phyloP scores from a whole-genome alignment of 2,113 vertebrate genomes.

The Pangasianodon gigas region DNA sequence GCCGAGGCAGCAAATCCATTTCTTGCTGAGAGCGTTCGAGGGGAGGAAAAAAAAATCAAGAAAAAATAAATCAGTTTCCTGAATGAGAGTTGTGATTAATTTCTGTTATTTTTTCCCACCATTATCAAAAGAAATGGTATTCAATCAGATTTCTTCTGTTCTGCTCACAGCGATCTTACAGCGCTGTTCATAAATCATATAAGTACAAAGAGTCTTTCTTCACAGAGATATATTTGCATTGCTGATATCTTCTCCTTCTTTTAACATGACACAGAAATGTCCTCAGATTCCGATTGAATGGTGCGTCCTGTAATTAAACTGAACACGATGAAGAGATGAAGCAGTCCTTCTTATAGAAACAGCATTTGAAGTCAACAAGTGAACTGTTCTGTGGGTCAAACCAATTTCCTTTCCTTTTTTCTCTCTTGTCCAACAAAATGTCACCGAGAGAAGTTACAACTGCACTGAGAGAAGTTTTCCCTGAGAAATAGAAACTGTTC shows the following conservation, averaged over 20 bases:
- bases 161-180: slow-evolving; percentile 37
- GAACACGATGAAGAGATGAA: slow-evolving; percentile 30
- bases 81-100: slow-evolving; percentile 56
- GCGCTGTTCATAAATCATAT: slow-evolving; percentile 52
- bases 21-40: slow-evolving; percentile 26
- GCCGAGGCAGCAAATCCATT: slow-evolving; percentile 51
- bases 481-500: not conserved
- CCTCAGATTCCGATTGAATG: slow-evolving; percentile 55
- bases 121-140: slow-evolving; percentile 55
- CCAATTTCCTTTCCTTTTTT: slow-evolving; percentile 59
- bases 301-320: slow-evolving; percentile 65
- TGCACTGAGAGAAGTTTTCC: not conserved
- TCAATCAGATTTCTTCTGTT: slow-evolving; percentile 40
- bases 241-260: slow-evolving; percentile 56
- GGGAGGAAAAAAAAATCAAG: not conserved
- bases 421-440: not conserved
- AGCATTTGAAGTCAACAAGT: slow-evolving; percentile 63
- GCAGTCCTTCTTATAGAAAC: slow-evolving; percentile 14
- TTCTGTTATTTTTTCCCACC: slow-evolving; percentile 49
- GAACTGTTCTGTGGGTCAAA: slow-evolving; percentile 51
- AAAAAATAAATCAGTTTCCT: slow-evolving; percentile 47
- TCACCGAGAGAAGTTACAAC: not conserved
- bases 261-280: slow-evolving; percentile 61
- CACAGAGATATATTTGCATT: slow-evolving; percentile 56
- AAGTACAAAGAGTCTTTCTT: slow-evolving; percentile 59